Percentiles rank a stretch among this genome's conserved stretches.
Conservation (phyloP, 2,797 vertebrate species). For the Hippocampus kuda region DNA sequence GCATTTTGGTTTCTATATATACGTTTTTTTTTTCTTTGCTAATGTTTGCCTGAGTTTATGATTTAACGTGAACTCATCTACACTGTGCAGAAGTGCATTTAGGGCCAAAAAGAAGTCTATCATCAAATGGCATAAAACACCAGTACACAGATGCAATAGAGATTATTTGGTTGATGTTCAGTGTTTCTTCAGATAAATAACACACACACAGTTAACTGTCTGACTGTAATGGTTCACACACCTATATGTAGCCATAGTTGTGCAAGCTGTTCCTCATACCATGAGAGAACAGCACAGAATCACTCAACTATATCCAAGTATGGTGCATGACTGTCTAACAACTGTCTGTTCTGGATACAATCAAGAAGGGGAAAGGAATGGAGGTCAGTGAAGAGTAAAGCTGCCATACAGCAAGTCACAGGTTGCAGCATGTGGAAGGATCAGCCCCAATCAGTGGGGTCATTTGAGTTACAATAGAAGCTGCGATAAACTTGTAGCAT, state of each 20-base stretch:
- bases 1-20: background rate
- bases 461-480: background rate
- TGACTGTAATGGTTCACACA: background rate
- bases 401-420: background rate
- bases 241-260: background rate
- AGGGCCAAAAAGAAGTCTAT: no score
- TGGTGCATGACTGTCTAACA: constrained; percentile 16
- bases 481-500: background rate
- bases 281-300: background rate
- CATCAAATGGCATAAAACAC: background rate
- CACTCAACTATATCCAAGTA: constrained; percentile 7
- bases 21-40: background rate
- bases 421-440: background rate
- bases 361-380: background rate
- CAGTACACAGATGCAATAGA: background rate
- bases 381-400: background rate
- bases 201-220: background rate
- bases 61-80: background rate
- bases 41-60: background rate
- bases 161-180: background rate
- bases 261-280: background rate
- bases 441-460: background rate
- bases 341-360: background rate
- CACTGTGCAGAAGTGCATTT: background rate
- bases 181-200: background rate